These are phyloP conservation scores for Psittacus erithacus DNA, from an alignment of 2,113 vertebrate species.

Conservation along the genomic window DNA sequence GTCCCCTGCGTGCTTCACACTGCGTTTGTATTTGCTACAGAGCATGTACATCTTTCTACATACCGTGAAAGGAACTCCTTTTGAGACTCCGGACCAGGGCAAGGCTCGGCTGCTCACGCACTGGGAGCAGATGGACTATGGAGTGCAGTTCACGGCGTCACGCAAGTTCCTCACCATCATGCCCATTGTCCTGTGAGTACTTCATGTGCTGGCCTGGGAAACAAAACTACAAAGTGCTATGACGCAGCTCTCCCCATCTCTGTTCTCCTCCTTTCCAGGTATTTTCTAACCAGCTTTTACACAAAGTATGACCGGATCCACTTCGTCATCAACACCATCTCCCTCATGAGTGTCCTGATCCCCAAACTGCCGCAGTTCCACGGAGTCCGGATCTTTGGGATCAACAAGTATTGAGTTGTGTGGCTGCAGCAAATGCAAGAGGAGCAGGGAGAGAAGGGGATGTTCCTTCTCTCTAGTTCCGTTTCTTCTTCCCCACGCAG, in stretches of 20 bases:
- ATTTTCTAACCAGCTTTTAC: conserved; percentile 86
- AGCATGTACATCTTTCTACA: conserved; percentile 98
- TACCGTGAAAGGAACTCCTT: conserved; percentile 95
- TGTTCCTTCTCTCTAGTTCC: not conserved
- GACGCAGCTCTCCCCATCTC: not conserved
- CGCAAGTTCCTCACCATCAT: conserved; percentile 98
- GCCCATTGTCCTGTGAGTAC: conserved; percentile 93
- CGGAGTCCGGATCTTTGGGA: conserved; percentile 83
- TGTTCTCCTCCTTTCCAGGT: conserved; percentile 58
- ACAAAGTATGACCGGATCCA: conserved; percentile 83
- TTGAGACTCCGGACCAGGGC: conserved; percentile 95
- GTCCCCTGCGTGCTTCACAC: rapidly evolving
- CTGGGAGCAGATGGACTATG: conserved; percentile 99
- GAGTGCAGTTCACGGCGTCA: conserved; percentile 93
- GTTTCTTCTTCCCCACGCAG: not conserved
- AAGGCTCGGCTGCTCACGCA: conserved; percentile 93
- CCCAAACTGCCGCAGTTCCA: conserved; percentile 83
- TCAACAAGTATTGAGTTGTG: conserved; percentile 81
- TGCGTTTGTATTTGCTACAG: conserved; percentile 64
- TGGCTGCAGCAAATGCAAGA: not conserved
- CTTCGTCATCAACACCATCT: conserved; percentile 83
- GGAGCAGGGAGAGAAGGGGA: not conserved
- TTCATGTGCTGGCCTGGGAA: rapidly evolving
- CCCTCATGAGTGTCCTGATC: conserved; percentile 82
- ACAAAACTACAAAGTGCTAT: rapidly evolving